Evolutionary conservation across 2,797 vertebrate genomes (phyloP).

Genomic region (Simalia tracyae): DNA sequence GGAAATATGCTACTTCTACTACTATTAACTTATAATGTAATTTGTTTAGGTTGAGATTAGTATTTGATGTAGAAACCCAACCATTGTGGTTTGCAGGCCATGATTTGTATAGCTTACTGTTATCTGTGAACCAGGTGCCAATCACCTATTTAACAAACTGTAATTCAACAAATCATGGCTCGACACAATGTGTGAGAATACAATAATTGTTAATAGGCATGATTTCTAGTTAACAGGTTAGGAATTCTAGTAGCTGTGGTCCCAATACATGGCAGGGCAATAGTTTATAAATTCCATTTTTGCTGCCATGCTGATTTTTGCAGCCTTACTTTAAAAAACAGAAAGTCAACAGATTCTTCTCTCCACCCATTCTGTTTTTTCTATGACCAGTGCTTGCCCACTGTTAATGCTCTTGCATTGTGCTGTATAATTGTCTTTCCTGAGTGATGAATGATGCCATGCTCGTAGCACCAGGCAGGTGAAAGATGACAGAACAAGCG

Average conservation of each 20-base stretch:
- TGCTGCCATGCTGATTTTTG: background rate
- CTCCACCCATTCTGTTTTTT: background rate
- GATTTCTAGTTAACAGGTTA: background rate
- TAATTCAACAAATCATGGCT: background rate
- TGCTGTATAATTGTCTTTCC: conserved; percentile 7
- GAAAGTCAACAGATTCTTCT: background rate
- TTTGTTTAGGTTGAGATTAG: background rate
- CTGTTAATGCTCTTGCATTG: background rate
- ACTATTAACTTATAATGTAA: background rate
- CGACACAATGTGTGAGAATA: background rate
- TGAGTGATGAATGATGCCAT: background rate
- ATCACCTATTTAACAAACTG: background rate
- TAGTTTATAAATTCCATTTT: background rate
- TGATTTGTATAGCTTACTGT: background rate
- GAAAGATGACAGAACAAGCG: background rate
- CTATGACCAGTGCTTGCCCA: background rate
- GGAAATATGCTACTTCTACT: no score
- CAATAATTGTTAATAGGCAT: background rate
- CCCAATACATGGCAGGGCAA: background rate
- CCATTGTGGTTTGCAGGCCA: background rate
- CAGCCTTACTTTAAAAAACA: background rate
- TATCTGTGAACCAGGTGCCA: background rate
- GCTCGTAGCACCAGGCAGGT: background rate
- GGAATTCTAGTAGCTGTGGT: background rate
- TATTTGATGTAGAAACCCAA: background rate